Evolutionary conservation across 2,888 invertebrate species (phyloP).

Genomic region (Gastracanthus pulcherrimus): DNA sequence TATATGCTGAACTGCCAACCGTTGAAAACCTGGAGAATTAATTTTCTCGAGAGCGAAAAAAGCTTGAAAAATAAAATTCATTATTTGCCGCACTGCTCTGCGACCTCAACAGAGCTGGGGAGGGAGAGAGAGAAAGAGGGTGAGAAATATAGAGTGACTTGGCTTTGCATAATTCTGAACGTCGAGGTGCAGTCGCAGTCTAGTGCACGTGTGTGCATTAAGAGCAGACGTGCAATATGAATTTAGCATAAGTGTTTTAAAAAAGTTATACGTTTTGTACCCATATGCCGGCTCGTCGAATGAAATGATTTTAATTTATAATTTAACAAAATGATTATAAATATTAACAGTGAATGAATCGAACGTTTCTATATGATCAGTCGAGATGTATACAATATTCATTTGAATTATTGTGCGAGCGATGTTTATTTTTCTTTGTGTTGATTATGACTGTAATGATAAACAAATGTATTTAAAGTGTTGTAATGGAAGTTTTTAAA

Average conservation of each 20-base stretch:
- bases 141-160: no score
- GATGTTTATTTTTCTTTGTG: no score
- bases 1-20: no score
- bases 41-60: conserved; percentile 33
- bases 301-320: background rate
- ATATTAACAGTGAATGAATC: no score
- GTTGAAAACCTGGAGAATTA: conserved; percentile 37
- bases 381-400: no score
- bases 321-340: background rate
- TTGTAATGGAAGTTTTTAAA: no score
- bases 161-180: conserved; percentile 35
- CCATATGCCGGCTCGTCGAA: background rate
- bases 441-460: no score
- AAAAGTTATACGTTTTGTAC: background rate
- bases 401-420: no score
- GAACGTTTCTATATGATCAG: no score
- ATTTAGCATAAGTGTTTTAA: background rate
- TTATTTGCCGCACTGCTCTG: conserved; percentile 12
- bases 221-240: conserved; percentile 5
- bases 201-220: conserved; percentile 9
- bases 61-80: conserved; percentile 47
- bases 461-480: no score
- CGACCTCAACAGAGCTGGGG: background rate
- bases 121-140: conserved; percentile 9
- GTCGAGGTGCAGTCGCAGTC: conserved; percentile 2